Base-by-base conservation (phyloP, 2,797 vertebrate species). In the Tympanoctomys barrerae region DNA sequence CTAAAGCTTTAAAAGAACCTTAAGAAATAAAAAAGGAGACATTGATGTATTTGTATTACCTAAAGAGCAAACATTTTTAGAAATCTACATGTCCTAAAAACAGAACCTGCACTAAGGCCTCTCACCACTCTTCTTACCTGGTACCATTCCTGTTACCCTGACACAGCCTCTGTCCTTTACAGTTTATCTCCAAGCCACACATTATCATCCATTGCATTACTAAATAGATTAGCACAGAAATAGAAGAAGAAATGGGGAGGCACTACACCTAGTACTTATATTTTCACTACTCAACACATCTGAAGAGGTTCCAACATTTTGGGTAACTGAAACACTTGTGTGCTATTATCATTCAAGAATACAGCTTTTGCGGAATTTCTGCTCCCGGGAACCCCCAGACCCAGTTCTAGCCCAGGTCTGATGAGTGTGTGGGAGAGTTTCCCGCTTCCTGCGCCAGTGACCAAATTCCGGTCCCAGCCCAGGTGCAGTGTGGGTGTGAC, bases 1-100 rank as follows among this genome's bases (percentile, higher is more conserved):
- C 2, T 57, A 80, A 16, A 46, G 22, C 59, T 88, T 62, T 36
- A 31, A 26, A 87, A 94, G 85, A 89, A 36, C 24, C 24, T 87
- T 39, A 52, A 66, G 42, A 84, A 85, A 81, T 75, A 62, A 80
- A 70, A 84, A 93, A 73, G n/a, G 66, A 88, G 88, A 81, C 59
- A 82, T 9, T 81, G 16, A 88, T 93, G 39, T n/a, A 11, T 46
- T 31, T 61, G 13, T 42, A 78, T 96, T 64, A 54, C 80, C 57
- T 18, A 80, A 89, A 88, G 2, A 68, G 66, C 16, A 64, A 81
- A 66, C 26, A 92, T 77, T 86, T 68, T 59, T 92, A 57, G 61
- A 59, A 81, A 78, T 42, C 73, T 77, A 39, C 22, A 81, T 46
- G 24, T 87, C 52, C 28, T 83, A 78, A 68, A 68, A 81, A 77